Percentiles rank a stretch among this genome's conserved stretches.
These are phyloP conservation scores for Mionectes olivaceus DNA, from an alignment of 2,797 vertebrate genomes.

Conservation along the genomic window DNA sequence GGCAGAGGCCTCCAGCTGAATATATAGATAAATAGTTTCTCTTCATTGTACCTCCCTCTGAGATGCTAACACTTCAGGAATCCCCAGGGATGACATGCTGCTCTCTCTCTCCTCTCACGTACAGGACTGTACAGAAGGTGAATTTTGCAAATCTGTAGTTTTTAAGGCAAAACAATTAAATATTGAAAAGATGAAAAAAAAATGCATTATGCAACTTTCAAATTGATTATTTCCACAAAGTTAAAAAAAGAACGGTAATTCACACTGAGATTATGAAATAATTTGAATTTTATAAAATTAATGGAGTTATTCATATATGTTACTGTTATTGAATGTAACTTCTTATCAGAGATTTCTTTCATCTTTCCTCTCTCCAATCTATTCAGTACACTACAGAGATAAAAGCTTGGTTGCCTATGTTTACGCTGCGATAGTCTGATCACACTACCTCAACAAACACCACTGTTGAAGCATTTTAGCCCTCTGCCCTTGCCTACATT, in stretches of 20 bases:
- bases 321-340: not conserved
- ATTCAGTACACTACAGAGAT: not conserved
- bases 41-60: not conserved
- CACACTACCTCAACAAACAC: not conserved
- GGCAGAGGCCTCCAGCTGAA: conserved; percentile 9
- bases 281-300: not conserved
- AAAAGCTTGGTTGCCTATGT: not conserved
- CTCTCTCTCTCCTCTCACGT: not conserved
- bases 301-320: not conserved
- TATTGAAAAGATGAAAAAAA: not conserved
- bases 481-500: not conserved
- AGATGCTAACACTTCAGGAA: not conserved
- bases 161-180: not conserved
- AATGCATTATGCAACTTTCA: not conserved
- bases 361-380: not conserved
- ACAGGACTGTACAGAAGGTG: not conserved
- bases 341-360: not conserved
- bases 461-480: not conserved
- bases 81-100: not conserved
- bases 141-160: not conserved
- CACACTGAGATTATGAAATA: not conserved
- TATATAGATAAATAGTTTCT: not conserved
- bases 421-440: not conserved
- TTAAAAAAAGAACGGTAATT: not conserved
- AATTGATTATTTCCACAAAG: not conserved